phyloP scores from a whole-genome alignment of 2,113 vertebrate species.

The Falco punctatus region DNA sequence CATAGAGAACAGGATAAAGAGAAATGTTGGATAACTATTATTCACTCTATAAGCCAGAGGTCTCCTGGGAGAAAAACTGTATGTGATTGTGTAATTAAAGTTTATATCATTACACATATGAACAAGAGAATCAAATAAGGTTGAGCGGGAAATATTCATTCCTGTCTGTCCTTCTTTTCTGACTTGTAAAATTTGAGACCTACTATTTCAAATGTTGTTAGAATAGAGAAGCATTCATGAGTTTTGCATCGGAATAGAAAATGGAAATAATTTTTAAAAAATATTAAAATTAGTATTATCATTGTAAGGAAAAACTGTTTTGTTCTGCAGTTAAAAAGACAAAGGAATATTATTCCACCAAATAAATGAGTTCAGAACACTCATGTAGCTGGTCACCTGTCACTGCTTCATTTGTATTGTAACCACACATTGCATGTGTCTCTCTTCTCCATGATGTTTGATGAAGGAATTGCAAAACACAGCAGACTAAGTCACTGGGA shows the following conservation, averaged over 20 bases:
- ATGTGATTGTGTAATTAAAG: slow-evolving; percentile 32
- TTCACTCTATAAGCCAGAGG: neutral
- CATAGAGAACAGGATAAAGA: slow-evolving; percentile 28
- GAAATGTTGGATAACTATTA: neutral
- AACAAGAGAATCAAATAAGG: slow-evolving; percentile 6
- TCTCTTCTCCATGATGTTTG: neutral
- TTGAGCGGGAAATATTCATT: neutral
- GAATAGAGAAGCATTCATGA: neutral
- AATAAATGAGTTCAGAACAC: neutral
- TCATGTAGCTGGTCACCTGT: neutral
- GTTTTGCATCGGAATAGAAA: neutral
- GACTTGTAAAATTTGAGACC: neutral
- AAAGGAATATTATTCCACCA: neutral
- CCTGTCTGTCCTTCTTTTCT: neutral
- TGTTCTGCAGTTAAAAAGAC: neutral
- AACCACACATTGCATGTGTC: neutral
- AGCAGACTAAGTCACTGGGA: neutral
- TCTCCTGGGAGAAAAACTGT: slow-evolving; percentile 2
- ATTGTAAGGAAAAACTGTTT: neutral
- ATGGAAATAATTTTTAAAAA: neutral
- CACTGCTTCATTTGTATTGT: neutral
- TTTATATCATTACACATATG: neutral
- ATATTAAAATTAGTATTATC: neutral
- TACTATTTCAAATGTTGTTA: neutral
- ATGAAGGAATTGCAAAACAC: neutral